Evolutionary conservation across 2,888 invertebrate genomes (phyloP).

Genomic region (Formica aserva): DNA sequence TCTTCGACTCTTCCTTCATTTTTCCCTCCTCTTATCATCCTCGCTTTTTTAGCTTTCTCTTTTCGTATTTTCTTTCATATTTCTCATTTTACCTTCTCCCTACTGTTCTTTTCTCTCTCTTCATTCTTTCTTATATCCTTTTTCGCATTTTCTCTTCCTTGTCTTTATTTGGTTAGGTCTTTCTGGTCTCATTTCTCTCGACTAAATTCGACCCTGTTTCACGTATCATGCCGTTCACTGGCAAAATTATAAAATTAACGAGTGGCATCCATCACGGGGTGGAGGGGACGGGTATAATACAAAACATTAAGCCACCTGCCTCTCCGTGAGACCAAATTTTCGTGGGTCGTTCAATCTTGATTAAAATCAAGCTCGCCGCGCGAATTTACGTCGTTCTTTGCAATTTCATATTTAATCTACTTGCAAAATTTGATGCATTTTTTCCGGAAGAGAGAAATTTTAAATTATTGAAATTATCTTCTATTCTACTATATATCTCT

Average conservation of each 20-base stretch:
- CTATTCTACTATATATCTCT: not conserved
- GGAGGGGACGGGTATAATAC: conserved; percentile 66
- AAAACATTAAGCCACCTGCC: conserved; percentile 73
- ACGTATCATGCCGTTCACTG: conserved; percentile 58
- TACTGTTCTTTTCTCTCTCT: not conserved
- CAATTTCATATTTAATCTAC: conserved; percentile 44
- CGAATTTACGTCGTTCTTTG: conserved; percentile 46
- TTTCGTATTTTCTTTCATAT: not conserved
- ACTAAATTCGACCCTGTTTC: conserved; percentile 50
- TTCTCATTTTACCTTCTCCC: conserved; percentile 1
- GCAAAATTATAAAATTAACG: conserved; percentile 82
- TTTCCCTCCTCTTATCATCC: conserved; percentile 14
- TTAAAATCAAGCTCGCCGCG: conserved; percentile 67
- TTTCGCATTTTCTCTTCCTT: conserved; percentile 3
- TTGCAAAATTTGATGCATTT: not conserved
- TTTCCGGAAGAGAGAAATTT: not conserved
- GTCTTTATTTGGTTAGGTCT: not conserved
- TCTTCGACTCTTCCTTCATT: conserved; percentile 26
- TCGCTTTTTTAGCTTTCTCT: conserved; percentile 20
- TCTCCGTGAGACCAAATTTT: conserved; percentile 73
- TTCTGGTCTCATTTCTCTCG: not conserved
- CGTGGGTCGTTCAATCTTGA: conserved; percentile 77
- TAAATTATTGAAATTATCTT: not conserved
- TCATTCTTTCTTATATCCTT: not conserved
- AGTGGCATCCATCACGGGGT: conserved; percentile 78